Evolutionary conservation across 2,888 invertebrate species (phyloP).

Genomic region (Autographa pulchrina): DNA sequence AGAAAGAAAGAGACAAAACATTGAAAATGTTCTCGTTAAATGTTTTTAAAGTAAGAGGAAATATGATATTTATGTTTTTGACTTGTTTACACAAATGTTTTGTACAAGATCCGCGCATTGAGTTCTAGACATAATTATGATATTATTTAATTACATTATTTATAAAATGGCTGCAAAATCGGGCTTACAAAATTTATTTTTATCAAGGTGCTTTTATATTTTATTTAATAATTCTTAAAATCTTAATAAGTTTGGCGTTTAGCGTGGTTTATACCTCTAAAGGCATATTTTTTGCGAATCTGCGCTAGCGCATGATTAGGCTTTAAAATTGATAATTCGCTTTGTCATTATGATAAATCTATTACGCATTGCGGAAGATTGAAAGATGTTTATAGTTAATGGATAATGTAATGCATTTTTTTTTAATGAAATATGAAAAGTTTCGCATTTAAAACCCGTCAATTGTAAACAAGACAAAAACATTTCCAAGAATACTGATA

Average conservation of each 20-base stretch:
- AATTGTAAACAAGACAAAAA: background rate
- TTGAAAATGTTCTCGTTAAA: background rate
- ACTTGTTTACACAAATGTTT: background rate
- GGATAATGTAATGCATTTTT: too few species aligned
- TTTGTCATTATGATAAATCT: too few species aligned
- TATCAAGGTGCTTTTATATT: background rate
- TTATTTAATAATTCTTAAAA: background rate
- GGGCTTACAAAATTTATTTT: background rate
- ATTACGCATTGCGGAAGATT: too few species aligned
- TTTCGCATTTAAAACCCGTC: too few species aligned
- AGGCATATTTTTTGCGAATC: background rate
- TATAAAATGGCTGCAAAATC: background rate
- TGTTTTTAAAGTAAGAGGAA: background rate
- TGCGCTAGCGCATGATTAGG: background rate
- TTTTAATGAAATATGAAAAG: too few species aligned
- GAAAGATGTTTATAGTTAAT: too few species aligned
- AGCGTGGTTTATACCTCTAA: background rate
- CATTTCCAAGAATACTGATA: background rate
- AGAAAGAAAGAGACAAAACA: background rate
- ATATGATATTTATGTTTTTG: background rate
- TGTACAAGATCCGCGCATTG: background rate
- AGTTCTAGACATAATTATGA: background rate
- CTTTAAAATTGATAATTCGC: too few species aligned
- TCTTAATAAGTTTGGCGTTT: background rate
- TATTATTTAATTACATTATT: background rate